Conservation (phyloP, 92 coral and sea anemone species). For the Pocillopora meandrina region DNA sequence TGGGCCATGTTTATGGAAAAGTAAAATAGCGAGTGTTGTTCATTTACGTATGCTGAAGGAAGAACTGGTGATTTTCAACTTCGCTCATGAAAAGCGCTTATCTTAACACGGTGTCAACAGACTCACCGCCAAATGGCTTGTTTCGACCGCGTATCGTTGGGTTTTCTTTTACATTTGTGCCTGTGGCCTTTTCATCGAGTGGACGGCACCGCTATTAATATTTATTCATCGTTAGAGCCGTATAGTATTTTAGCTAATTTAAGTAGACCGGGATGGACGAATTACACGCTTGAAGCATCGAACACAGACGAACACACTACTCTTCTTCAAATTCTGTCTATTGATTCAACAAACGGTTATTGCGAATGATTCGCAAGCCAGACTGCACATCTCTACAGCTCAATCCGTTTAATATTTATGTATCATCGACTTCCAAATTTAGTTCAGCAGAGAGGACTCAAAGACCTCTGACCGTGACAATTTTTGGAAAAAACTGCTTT, state of each 20-base stretch:
- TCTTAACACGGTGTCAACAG: constrained; percentile 32
- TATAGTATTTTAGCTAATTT: constrained; percentile 66
- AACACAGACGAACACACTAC: constrained; percentile 31
- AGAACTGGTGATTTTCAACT: constrained; percentile 28
- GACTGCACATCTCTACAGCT: constrained; percentile 62
- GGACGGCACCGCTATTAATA: constrained; percentile 68
- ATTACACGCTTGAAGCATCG: constrained; percentile 45
- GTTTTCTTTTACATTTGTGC: constrained; percentile 32
- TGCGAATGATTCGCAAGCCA: constrained; percentile 65
- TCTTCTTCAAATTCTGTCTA: constrained; percentile 46
- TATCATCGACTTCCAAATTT: too few relatives aligned
- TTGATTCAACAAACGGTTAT: constrained; percentile 76
- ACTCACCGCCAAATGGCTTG: constrained; percentile 32
- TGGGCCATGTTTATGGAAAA: constrained; percentile 25
- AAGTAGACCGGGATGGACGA: constrained; percentile 57
- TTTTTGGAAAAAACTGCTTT: too few relatives aligned
- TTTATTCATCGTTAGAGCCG: constrained; percentile 68
- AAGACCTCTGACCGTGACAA: too few relatives aligned
- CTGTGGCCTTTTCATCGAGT: constrained; percentile 33
- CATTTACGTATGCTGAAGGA: constrained; percentile 5
- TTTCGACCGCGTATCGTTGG: constrained; percentile 25
- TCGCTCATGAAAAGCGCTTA: constrained; percentile 12
- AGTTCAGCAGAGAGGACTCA: too few relatives aligned
- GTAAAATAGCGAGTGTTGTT: not conserved
- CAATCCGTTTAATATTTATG: constrained; percentile 27